Evolutionary conservation across 2,888 invertebrate species (phyloP).

Genomic region (Eurytoma adleriae): DNA sequence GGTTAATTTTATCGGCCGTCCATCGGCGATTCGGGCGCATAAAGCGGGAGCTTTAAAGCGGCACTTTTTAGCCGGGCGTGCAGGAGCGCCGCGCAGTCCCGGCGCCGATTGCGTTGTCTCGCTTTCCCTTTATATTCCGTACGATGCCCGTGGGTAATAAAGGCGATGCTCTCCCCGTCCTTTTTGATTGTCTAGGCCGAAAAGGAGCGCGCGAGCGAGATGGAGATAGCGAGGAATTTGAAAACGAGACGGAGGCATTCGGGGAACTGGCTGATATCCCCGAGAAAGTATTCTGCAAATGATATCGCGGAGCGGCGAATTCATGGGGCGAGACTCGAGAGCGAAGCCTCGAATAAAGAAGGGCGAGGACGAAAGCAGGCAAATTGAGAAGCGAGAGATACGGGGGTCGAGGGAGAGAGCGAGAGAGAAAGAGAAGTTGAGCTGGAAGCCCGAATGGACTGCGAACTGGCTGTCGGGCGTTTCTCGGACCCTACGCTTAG

Average conservation of each 20-base stretch:
- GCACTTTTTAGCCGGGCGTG: not conserved
- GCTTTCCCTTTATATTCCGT: not conserved
- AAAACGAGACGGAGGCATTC: slow-evolving; percentile 48
- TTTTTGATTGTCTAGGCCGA: slow-evolving; percentile 28
- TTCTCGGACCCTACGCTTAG: not conserved
- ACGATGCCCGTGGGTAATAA: slow-evolving; percentile 36
- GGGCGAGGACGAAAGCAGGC: not conserved
- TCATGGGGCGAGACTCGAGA: slow-evolving; percentile 31
- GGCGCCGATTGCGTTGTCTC: slow-evolving; percentile 17
- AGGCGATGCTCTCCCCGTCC: slow-evolving; percentile 3
- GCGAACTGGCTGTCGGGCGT: slow-evolving; percentile 10
- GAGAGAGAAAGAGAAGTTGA: not conserved
- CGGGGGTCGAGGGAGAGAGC: not conserved
- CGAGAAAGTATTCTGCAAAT: slow-evolving; percentile 43
- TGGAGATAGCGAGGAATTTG: slow-evolving; percentile 14
- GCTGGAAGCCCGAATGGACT: slow-evolving; percentile 6
- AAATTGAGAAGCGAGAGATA: slow-evolving; percentile 25
- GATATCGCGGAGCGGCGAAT: slow-evolving; percentile 30
- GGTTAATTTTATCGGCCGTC: slow-evolving; percentile 26
- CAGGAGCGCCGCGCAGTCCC: not conserved
- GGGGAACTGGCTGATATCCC: slow-evolving; percentile 30
- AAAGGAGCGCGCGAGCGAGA: no score
- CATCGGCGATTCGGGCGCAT: not conserved
- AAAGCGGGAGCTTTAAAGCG: slow-evolving; percentile 6
- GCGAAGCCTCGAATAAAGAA: slow-evolving; percentile 25